A percentile compares a stretch with the other conserved stretches of the same genome.
phyloP scores from a whole-genome alignment of 2,888 invertebrate species.

The Epinotia nisella region DNA sequence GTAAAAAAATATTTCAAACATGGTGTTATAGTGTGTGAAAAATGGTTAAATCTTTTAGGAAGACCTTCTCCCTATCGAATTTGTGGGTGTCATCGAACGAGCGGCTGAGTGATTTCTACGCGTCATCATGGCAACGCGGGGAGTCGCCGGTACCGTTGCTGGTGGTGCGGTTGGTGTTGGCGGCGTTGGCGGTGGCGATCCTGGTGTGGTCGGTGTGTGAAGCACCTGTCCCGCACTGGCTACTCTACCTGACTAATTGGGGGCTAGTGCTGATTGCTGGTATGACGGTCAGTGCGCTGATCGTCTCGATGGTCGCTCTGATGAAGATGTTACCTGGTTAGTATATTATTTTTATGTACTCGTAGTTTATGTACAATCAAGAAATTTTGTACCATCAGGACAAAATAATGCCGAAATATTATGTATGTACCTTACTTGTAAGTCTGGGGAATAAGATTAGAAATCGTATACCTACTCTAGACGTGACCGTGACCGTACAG shows the following conservation, averaged over 20 bases:
- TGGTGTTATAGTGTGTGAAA: constrained; percentile 51
- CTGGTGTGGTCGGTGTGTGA: constrained; percentile 67
- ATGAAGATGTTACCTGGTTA: constrained; percentile 61
- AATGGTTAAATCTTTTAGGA: constrained; percentile 78
- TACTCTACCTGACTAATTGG: constrained; percentile 78
- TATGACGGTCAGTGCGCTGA: constrained; percentile 62
- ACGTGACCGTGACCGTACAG: too few relatives aligned
- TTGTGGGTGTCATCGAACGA: constrained; percentile 74
- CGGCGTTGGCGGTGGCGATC: constrained; percentile 59
- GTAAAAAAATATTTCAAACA: constrained; percentile 1
- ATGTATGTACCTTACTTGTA: too few relatives aligned
- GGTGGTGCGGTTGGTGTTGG: constrained; percentile 62
- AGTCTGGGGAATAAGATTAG: too few relatives aligned
- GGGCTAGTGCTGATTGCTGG: constrained; percentile 65
- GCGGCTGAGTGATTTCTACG: constrained; percentile 71
- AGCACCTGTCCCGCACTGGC: constrained; percentile 61
- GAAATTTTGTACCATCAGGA: not conserved
- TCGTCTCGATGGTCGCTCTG: constrained; percentile 61
- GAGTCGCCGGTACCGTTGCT: constrained; percentile 72
- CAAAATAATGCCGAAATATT: too few relatives aligned
- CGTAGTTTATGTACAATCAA: not conserved
- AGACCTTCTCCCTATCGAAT: constrained; percentile 62
- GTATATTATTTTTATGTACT: constrained; percentile 44
- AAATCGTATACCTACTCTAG: too few relatives aligned
- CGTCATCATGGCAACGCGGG: constrained; percentile 77